Evolutionary conservation across 2,797 vertebrate genomes (phyloP), one percentile per base, ranked within the genome.

Genomic region (Echiichthys vipera): DNA sequence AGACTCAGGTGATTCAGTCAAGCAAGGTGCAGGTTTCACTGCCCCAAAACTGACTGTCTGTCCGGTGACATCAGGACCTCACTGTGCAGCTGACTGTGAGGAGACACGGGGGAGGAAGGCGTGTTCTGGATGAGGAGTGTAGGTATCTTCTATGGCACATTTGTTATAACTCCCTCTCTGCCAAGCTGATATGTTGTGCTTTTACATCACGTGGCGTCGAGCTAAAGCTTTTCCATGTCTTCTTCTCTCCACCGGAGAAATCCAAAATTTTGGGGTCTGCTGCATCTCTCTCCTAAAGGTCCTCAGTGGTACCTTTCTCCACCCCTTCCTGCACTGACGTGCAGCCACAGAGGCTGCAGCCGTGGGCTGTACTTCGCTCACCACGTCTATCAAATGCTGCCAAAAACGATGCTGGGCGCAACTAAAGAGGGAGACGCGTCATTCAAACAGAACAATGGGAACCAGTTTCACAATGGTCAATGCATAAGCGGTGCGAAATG

Each of bases 401-500:
- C 49, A 50, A 55, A 34, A 22, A 56, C 47, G 29, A 67, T 30
- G 59, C 70, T 49, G 68, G 49, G 39, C 56, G 74, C 77, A 68
- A 50, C 76, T 72, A 32, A 72, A 74, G 66, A 71, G 56, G 62
- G 55, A 76, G 71, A 79, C 40, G 43, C 61, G 75, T 69, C 70
- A 74, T 72, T 89, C 89, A 78, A 78, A 77, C 88, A 70, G 89
- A 91, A 93, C 93, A 92, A 91, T 91, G 88, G 91, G 85, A 74
- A 85, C 83, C 82, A 85, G 86, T 86, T n/a, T 88, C 86, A 89
- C 80, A 80, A 65, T 84, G 89, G 90, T 90, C 85, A 88, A 81
- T 70, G 81, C 83, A 84, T 88, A 51, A 72, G 87, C 79, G 71
- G 59, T 81, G 75, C 78, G 37, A 81, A 61, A 78, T 84, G 88